Conservation (phyloP, 2,888 invertebrate species). For the Microctonus hyperodae region DNA sequence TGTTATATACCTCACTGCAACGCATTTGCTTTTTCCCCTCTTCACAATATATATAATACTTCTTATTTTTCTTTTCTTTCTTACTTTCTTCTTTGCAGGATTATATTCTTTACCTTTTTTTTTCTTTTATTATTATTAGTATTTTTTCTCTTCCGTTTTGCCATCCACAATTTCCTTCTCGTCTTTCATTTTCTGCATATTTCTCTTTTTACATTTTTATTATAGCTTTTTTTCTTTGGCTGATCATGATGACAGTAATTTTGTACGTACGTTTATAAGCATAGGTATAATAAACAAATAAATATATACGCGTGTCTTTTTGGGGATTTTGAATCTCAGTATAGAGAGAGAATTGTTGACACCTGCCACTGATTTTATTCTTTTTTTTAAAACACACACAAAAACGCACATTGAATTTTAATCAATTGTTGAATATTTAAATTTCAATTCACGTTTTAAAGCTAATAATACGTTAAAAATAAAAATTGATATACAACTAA, state of each 20-base stretch:
- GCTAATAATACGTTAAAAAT: not conserved
- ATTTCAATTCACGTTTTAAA: not conserved
- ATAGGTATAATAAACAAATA: too few species aligned
- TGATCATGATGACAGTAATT: conserved; percentile 3
- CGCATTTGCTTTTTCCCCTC: conserved; percentile 29
- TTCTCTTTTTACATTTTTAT: not conserved
- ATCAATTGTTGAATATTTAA: not conserved
- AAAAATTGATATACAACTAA: not conserved
- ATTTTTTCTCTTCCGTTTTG: not conserved
- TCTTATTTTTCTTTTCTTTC: not conserved
- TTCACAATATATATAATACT: conserved; percentile 27
- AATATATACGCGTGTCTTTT: not conserved
- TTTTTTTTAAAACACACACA: not conserved
- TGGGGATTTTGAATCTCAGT: not conserved
- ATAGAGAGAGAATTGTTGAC: not conserved
- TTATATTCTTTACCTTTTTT: conserved; percentile 9
- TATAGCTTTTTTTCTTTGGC: not conserved
- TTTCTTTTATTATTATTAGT: not conserved
- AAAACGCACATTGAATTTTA: conserved; percentile 13
- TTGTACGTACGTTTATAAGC: not conserved
- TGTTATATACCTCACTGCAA: conserved; percentile 30
- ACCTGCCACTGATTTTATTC: too few species aligned
- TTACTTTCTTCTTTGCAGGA: too few species aligned
- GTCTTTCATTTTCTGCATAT: not conserved
- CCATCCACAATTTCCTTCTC: conserved; percentile 15